Evolutionary conservation across 2,797 vertebrate genomes (phyloP).

Genomic region (Vespertilio murinus): DNA sequence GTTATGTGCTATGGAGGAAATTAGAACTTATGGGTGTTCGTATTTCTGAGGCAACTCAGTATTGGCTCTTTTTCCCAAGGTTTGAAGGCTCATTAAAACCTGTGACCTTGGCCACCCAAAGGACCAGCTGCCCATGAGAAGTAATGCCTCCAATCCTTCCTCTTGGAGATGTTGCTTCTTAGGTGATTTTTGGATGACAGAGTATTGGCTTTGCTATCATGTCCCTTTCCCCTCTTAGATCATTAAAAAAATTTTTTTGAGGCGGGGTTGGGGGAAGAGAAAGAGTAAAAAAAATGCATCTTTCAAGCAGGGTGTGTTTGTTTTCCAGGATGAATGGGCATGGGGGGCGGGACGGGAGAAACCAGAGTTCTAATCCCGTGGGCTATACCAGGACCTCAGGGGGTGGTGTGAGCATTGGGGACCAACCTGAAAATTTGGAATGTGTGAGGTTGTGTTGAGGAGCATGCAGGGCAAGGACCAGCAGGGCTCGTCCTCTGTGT

Average conservation of each 20-base stretch:
- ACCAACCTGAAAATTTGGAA: background rate
- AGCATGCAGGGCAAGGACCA: no score
- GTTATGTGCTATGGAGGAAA: background rate
- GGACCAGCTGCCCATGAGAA: background rate
- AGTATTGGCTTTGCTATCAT: background rate
- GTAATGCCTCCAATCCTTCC: background rate
- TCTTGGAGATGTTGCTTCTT: background rate
- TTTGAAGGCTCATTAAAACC: background rate
- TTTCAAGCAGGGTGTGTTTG: background rate
- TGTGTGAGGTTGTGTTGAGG: background rate
- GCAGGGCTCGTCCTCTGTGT: background rate
- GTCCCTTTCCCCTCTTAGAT: background rate
- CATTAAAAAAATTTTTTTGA: background rate
- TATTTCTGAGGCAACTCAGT: background rate
- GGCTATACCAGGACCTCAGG: background rate
- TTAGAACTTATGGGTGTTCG: background rate
- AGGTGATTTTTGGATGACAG: background rate
- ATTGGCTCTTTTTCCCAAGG: background rate
- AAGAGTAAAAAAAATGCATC: background rate
- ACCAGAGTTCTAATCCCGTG: background rate
- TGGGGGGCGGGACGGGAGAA: background rate
- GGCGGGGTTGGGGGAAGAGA: fast-evolving
- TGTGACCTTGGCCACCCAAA: no score
- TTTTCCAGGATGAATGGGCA: background rate
- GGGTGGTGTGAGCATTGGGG: background rate